Evolutionary conservation across 2,888 invertebrate genomes (phyloP).

Genomic region (Drosophila ustulata): DNA sequence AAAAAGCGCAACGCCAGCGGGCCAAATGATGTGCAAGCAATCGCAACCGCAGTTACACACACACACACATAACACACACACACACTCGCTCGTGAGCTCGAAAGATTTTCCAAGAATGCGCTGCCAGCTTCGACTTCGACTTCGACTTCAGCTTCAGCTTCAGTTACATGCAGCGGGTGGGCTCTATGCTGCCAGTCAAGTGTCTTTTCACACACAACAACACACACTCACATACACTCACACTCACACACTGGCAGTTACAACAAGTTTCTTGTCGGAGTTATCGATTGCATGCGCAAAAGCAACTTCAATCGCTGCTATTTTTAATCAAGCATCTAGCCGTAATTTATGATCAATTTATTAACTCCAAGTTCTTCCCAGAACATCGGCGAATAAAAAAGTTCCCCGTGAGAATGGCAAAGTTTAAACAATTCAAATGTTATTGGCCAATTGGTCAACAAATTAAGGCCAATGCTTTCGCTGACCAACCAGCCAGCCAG

Average conservation of each 20-base stretch:
- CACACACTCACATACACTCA: conserved; percentile 11
- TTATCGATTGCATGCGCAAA: conserved; percentile 45
- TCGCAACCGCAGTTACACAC: conserved; percentile 44
- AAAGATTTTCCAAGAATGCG: conserved; percentile 78
- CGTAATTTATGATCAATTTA: conserved; percentile 6
- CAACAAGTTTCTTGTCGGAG: conserved; percentile 32
- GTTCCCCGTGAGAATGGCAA: conserved; percentile 64
- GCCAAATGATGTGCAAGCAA: conserved; percentile 71
- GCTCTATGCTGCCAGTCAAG: conserved; percentile 44
- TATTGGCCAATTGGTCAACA: conserved; percentile 23
- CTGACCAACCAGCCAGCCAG: conserved; percentile 36
- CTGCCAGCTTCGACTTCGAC: conserved; percentile 24
- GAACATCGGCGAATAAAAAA: not conserved
- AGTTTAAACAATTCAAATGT: conserved; percentile 54
- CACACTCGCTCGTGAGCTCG: conserved; percentile 19
- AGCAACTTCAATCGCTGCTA: conserved; percentile 1
- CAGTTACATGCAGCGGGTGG: conserved; percentile 54
- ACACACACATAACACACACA: conserved; percentile 24
- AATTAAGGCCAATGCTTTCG: conserved; percentile 69
- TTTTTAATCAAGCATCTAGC: not conserved
- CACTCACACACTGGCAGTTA: conserved; percentile 6
- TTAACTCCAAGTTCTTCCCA: conserved; percentile 1
- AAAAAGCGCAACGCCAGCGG: conserved; percentile 42
- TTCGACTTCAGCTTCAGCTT: not conserved
- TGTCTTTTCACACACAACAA: conserved; percentile 40